Conservation (phyloP, 2,113 vertebrate species). For the Heloderma charlesbogerti region DNA sequence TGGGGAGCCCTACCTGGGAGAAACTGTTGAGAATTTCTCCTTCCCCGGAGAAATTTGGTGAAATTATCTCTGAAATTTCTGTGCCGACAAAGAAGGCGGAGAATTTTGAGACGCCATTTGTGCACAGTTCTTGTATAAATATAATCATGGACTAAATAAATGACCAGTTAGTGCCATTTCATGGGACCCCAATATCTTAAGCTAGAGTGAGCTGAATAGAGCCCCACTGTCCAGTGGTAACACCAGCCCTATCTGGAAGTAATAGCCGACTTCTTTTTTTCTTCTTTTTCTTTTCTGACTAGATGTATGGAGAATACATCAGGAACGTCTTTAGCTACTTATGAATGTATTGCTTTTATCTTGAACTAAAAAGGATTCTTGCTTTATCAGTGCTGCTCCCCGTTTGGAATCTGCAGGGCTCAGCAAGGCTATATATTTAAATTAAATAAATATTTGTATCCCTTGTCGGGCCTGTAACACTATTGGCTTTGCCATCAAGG, state of each 20-base stretch:
- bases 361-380: neutral
- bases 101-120: too few relatives aligned
- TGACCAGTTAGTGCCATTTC: neutral
- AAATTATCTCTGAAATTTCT: too few relatives aligned
- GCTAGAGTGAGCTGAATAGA: too few relatives aligned
- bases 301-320: neutral
- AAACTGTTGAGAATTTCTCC: too few relatives aligned
- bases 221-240: neutral
- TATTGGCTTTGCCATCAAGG: neutral
- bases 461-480: neutral
- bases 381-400: neutral
- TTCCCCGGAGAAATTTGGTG: too few relatives aligned
- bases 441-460: constrained; percentile 15
- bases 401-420: neutral
- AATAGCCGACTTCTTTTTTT: neutral
- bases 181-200: neutral
- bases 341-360: neutral
- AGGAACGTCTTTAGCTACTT: neutral
- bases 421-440: neutral
- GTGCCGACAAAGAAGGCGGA: too few relatives aligned
- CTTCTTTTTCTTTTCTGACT: too few relatives aligned
- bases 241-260: too few relatives aligned
- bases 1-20: too few relatives aligned
- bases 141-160: neutral
- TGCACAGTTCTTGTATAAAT: too few relatives aligned